Conservation (phyloP, 2,888 invertebrate species). For the Lasius platythorax region DNA sequence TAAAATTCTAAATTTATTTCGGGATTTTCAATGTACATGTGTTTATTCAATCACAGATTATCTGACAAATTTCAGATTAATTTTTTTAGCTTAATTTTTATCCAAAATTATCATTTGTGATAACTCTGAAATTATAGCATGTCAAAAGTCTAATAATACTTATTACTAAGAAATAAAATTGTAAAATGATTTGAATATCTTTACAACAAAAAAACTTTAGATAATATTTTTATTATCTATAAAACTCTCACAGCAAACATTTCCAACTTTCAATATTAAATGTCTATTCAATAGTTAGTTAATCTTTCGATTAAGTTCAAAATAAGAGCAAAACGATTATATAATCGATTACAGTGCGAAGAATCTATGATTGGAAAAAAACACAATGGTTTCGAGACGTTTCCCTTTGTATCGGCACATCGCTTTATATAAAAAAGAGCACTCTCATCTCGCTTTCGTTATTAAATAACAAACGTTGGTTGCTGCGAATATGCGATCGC, state of each 20-base stretch:
- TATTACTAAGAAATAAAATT: not conserved
- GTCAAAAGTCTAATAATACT: not conserved
- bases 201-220: not conserved
- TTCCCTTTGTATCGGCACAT: not conserved
- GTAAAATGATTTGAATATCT: not conserved
- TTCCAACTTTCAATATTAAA: not conserved
- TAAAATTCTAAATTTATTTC: not conserved
- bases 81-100: not conserved
- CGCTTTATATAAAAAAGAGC: not conserved
- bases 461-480: slow-evolving; percentile 16
- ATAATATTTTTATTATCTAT: not conserved
- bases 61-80: not conserved
- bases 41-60: not conserved
- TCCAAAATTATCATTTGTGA: not conserved
- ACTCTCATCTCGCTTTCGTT: slow-evolving; percentile 4
- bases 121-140: not conserved
- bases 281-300: not conserved
- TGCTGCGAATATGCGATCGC: not conserved
- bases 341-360: not conserved
- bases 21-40: not conserved
- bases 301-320: not conserved
- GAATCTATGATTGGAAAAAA: not conserved
- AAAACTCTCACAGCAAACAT: not conserved
- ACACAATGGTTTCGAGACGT: not conserved
- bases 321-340: not conserved